Base-by-base conservation (phyloP, 2,797 vertebrate genomes). In the Caiman crocodilus region DNA sequence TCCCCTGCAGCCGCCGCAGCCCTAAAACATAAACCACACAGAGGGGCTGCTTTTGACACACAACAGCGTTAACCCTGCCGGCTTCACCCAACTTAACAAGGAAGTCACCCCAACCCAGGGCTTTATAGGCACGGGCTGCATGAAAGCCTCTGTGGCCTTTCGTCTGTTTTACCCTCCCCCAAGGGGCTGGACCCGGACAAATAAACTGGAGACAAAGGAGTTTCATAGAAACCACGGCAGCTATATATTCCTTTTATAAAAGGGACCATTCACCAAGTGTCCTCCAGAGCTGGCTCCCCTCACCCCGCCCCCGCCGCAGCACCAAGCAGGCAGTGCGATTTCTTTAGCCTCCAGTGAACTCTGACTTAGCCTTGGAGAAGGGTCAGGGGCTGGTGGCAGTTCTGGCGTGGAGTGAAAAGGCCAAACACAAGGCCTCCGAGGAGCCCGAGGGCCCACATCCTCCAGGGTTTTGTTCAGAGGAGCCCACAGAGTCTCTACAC, bases 401-500 rank as follows among this genome's bases (percentile, higher is more conserved):
- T 50, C 42, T 5, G 81, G 11, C 1, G 55, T 84, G 6, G 58
- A 91, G 85, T 60, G 78, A 80, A 86, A 87, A 92, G 92, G 89
- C 81, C 90, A 94, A 92, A 94, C 1, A 1, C 80, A 21, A 82
- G 58, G 60, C 85, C 77, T 12, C 17, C 60, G 94, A 93, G 83
- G 1, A 14, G 91, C 86, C 78, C 2, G 23, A 87, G 81, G 86
- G 79, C 88, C 73, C 0, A 50, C 84, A 82, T 75, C 77, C 89
- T 89, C 89, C 82, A 1, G 77, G 79, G 85, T n/a, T 93, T 94
- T 26, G 76, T 88, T 82, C 92, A 80, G 67, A 85, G 85, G 92
- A 92, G 77, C 90, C 76, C 15, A 79, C 82, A 92, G 97, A 97
- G 94, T 98, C 98, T 98, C 97, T 96, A 98, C 96, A 97, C 98